These are phyloP conservation scores for Orchestia grillus DNA, from an alignment of 1,140 invertebrate species.

Conservation along the genomic window DNA sequence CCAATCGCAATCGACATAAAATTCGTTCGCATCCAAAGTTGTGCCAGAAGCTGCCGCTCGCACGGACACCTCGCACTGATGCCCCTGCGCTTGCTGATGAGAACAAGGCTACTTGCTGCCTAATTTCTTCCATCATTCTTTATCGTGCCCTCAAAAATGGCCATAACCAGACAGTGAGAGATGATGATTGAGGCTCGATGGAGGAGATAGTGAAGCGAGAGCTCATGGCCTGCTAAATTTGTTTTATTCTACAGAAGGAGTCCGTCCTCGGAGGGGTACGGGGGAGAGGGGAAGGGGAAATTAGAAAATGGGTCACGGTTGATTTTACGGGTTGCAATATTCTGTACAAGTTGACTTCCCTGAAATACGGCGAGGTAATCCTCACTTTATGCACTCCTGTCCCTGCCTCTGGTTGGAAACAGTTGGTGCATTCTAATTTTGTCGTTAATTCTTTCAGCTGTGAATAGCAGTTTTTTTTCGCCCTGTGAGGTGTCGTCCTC, in stretches of 20 bases:
- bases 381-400: no score
- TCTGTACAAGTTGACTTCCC: no score
- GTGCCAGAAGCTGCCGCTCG: background rate
- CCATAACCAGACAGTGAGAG: constrained; percentile 10
- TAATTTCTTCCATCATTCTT: background rate
- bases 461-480: no score
- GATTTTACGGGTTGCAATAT: no score
- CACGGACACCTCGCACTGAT: no score
- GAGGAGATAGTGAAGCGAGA: background rate
- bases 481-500: no score
- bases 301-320: background rate
- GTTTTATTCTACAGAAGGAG: background rate
- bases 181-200: background rate
- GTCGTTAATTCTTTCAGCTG: no score
- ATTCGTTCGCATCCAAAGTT: background rate
- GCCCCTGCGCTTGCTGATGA: background rate
- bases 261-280: background rate
- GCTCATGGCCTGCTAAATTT: background rate
- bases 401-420: no score
- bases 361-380: no score
- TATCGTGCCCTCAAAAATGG: background rate
- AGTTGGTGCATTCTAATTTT: no score
- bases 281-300: no score
- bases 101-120: background rate
- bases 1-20: background rate